Evolutionary conservation across 2,113 vertebrate species (phyloP).

Genomic region (Pipa parva): DNA sequence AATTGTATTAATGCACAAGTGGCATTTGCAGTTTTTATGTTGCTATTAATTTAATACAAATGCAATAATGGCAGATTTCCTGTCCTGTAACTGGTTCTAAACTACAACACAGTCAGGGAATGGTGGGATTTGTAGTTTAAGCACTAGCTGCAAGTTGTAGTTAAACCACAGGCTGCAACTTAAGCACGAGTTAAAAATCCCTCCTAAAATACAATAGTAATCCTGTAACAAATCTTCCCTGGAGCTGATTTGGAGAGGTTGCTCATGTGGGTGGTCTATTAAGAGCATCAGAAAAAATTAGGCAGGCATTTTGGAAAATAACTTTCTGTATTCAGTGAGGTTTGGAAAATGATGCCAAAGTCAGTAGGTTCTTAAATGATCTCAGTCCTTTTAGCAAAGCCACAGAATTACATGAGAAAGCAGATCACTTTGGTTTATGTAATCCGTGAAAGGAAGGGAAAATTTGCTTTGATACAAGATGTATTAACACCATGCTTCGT

Average conservation of each 20-base stretch:
- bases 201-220: conserved; percentile 1
- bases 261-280: conserved; percentile 35
- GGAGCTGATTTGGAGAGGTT: conserved; percentile 16
- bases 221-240: conserved; percentile 3
- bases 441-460: conserved; percentile 30
- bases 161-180: background rate
- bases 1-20: too few relatives aligned
- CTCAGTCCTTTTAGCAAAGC: conserved; percentile 29
- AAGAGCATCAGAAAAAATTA: conserved; percentile 40
- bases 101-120: too few relatives aligned
- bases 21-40: too few relatives aligned
- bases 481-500: conserved; percentile 16
- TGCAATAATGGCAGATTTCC: too few relatives aligned
- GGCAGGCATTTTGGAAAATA: conserved; percentile 38
- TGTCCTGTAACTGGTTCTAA: too few relatives aligned
- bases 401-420: conserved; percentile 37
- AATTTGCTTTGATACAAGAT: conserved; percentile 18
- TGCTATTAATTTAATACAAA: too few relatives aligned
- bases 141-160: background rate
- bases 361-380: conserved; percentile 40
- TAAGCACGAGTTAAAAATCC: background rate
- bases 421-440: conserved; percentile 39
- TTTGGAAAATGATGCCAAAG: conserved; percentile 38
- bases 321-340: conserved; percentile 33
- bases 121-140: background rate